These are phyloP conservation scores for Metopolophium dirhodum DNA, from an alignment of 1,140 invertebrate species.

Conservation along the genomic window DNA sequence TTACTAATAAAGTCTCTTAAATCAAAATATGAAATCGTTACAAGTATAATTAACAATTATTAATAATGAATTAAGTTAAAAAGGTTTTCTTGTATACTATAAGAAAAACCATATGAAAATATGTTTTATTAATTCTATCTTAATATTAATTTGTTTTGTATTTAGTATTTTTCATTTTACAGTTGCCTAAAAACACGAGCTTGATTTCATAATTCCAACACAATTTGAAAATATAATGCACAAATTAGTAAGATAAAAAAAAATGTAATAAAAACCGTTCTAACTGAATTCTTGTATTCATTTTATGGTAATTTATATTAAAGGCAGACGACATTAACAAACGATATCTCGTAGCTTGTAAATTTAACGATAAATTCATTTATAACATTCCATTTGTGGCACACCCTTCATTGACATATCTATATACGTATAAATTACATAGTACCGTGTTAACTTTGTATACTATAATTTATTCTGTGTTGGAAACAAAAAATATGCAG, in stretches of 20 bases:
- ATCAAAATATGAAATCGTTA: neutral
- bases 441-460: neutral
- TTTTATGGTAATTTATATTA: conserved; percentile 15
- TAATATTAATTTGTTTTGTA: neutral
- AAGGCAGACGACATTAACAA: neutral
- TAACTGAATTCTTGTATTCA: neutral
- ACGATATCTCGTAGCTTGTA: neutral
- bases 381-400: neutral
- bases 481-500: neutral
- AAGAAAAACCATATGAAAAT: neutral
- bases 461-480: neutral
- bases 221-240: no score
- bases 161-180: neutral
- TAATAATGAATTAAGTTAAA: neutral
- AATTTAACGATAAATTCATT: conserved; percentile 25
- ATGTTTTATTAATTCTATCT: neutral
- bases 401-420: neutral
- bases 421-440: neutral
- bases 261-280: neutral
- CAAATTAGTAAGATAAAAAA: no score
- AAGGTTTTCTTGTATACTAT: neutral
- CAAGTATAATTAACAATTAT: neutral
- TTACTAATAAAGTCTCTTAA: neutral
- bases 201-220: no score
- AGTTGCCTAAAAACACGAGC: neutral